These are phyloP conservation scores for Psammodynastes pulverulentus DNA, from an alignment of 2,113 vertebrate genomes.

Conservation along the genomic window DNA sequence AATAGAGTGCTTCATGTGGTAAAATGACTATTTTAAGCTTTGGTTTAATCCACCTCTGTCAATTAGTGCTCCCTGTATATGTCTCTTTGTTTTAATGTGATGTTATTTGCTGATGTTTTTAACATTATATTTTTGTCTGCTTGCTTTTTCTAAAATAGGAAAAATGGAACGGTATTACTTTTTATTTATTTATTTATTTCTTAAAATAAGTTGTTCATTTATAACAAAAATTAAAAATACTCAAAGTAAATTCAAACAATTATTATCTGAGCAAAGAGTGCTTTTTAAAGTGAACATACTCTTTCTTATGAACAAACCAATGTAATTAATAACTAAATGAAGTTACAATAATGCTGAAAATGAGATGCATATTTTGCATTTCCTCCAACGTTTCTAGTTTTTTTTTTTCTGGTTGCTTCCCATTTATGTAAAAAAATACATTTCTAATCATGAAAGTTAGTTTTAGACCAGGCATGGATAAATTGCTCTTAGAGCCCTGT, in stretches of 20 bases:
- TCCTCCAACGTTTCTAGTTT: background rate
- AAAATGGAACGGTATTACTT: background rate
- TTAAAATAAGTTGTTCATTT: background rate
- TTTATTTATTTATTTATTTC: too few species aligned
- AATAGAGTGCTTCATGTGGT: background rate
- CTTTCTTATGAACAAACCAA: background rate
- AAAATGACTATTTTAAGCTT: background rate
- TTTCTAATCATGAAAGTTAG: background rate
- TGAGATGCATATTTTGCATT: background rate
- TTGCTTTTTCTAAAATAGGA: background rate
- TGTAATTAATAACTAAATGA: background rate
- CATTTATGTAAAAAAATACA: background rate
- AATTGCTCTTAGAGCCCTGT: background rate
- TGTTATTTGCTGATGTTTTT: background rate
- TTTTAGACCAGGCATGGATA: background rate
- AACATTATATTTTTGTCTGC: background rate
- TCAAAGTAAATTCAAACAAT: background rate
- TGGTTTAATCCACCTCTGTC: background rate
- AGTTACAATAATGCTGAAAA: background rate
- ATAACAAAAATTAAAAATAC: background rate
- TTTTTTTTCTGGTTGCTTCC: background rate
- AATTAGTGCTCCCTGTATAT: background rate
- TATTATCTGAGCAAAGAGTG: background rate
- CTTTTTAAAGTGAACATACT: background rate
- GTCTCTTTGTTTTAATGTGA: background rate